These are phyloP conservation scores for Steatornis caripensis DNA, from an alignment of 2,113 vertebrate genomes.

Conservation along the genomic window DNA sequence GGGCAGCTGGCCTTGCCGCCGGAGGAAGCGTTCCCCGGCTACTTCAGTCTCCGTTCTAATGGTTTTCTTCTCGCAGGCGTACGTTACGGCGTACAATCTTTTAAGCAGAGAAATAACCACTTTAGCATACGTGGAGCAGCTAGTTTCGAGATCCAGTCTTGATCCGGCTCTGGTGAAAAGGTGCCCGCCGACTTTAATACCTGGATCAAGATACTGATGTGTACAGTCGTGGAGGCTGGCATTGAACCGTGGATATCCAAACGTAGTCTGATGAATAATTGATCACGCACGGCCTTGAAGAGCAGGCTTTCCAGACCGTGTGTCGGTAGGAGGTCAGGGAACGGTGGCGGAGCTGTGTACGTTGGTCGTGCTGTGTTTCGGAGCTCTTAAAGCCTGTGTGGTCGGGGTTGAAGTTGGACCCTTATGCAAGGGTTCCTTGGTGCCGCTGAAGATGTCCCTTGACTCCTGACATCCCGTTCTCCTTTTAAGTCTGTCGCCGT, in stretches of 20 bases:
- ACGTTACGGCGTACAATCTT: background rate
- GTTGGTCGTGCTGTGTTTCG: background rate
- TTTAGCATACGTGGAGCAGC: background rate
- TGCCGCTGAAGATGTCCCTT: background rate
- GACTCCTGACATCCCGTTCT: background rate
- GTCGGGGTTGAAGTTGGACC: background rate
- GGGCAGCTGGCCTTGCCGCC: background rate
- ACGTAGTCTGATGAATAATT: constrained; percentile 42
- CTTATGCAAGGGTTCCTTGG: background rate
- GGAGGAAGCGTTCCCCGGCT: background rate
- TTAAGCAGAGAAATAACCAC: background rate
- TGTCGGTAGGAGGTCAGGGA: background rate
- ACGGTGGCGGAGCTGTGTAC: background rate
- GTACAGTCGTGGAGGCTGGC: background rate
- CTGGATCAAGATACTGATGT: background rate
- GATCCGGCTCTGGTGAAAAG: background rate
- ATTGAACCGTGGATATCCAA: background rate
- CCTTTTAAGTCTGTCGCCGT: background rate
- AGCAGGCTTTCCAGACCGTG: background rate
- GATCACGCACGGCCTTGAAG: background rate
- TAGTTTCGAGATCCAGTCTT: background rate
- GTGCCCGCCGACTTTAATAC: background rate
- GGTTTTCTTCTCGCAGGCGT: background rate
- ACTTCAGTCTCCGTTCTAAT: background rate
- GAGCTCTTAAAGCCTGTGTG: background rate